Percentiles rank a stretch among this genome's conserved stretches.
Conservation (phyloP, 2,888 invertebrate genomes). For the Tenthredo distinguenda region DNA sequence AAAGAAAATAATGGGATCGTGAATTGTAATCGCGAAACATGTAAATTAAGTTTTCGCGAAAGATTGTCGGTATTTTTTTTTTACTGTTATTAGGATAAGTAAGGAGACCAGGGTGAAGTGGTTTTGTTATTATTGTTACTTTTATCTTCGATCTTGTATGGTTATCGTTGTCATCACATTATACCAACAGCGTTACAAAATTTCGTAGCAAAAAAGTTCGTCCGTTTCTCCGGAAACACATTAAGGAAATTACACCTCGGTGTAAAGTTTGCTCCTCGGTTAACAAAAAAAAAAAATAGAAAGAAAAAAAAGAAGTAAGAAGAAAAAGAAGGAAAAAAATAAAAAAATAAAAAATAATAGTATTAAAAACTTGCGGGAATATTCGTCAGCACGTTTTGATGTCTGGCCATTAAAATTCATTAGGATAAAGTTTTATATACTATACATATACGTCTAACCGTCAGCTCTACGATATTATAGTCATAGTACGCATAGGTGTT, state of each 20-base stretch:
- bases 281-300: background rate
- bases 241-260: conserved; percentile 29
- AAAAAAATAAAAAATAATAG: background rate
- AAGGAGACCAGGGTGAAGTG: background rate
- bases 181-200: background rate
- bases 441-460: background rate
- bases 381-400: conserved; percentile 13
- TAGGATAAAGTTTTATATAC: background rate
- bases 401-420: conserved; percentile 28
- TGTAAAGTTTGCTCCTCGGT: conserved; percentile 2
- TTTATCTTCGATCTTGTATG: conserved; percentile 35
- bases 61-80: background rate
- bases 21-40: background rate
- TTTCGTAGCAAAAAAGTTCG: conserved; percentile 14
- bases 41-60: background rate
- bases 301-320: background rate
- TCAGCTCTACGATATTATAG: background rate
- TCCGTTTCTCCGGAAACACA: background rate
- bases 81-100: background rate
- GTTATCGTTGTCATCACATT: conserved; percentile 44
- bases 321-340: background rate
- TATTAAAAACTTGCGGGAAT: conserved; percentile 16
- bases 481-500: background rate
- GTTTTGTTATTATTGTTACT: conserved; percentile 14
- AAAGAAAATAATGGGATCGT: background rate